Evolutionary conservation across 2,797 vertebrate species (phyloP), one percentile per base, ranked within the genome.

Genomic region (Anniella stebbinsi): DNA sequence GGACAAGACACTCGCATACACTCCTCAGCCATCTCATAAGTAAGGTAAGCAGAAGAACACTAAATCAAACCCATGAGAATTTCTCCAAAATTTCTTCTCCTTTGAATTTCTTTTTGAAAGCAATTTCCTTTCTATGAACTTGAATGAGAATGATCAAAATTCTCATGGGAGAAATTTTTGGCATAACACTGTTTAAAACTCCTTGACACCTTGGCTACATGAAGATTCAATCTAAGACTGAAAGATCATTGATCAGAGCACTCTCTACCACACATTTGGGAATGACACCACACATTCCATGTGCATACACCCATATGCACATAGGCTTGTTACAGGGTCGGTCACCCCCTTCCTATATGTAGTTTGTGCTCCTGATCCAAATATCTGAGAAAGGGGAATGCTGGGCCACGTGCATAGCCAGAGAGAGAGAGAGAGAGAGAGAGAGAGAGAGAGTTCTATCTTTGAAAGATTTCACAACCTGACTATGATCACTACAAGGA

Each of bases 401-500:
- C 45, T 51, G 12, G 21, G 11, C 4, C 3, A 18, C 77, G 45
- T 54, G 30, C 17, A 84, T 11, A 15, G 10, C 73, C 25, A 48
- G 10, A 63, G 70, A 38, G 10, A n/a, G 60, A 36, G 57, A 25
- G 21, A 63, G 70, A 38, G 10, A n/a, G 60, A 36, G 57, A 25
- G 21, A 63, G 70, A 38, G 10, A n/a, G 60, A 28, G 38, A 25
- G 21, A 28, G 1, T 30, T 51, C 28, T 70, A 28, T 2, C 63
- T 38, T 57, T 60, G 36, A 75, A 86, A 75, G n/a, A 60, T 86
- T 33, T 21, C 38, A 45, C 11, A 72, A 54, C 33, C 88, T 51
- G 2, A 13, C 41, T 72, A 81, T 81, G 89, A 92, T 84, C 77
- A 36, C 8, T 21, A 83, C 23, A 51, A 87, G 45, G 80, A 80